Evolutionary conservation across 2,113 vertebrate species (phyloP).

Genomic region (Daphoenositta chrysoptera): DNA sequence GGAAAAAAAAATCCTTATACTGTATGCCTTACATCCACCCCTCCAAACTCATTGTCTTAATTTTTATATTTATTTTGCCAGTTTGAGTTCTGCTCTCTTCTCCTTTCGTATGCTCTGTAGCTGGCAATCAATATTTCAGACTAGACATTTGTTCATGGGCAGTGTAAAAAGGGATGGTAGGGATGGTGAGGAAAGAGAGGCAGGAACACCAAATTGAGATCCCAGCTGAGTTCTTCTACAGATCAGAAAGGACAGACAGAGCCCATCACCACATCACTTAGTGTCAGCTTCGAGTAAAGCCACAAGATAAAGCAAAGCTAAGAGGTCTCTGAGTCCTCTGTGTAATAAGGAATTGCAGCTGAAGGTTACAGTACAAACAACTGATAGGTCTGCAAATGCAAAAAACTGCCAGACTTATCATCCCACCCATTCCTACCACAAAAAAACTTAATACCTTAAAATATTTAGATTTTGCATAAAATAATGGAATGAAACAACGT

Average conservation of each 20-base stretch:
- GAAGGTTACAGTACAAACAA: background rate
- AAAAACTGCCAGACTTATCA: background rate
- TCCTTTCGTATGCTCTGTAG: background rate
- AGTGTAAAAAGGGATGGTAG: background rate
- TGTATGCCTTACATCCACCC: background rate
- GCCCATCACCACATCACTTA: background rate
- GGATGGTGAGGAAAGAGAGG: background rate
- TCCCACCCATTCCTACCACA: background rate
- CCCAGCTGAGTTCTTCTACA: background rate
- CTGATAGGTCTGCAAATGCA: background rate
- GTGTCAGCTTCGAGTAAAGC: accelerated
- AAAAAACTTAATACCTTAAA: background rate
- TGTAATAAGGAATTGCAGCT: background rate
- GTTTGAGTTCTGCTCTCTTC: background rate
- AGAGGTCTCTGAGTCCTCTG: background rate
- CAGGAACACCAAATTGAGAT: background rate
- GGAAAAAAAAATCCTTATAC: background rate
- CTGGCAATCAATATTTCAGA: background rate
- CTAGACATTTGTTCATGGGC: background rate
- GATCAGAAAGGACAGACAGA: background rate
- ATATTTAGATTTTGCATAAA: background rate
- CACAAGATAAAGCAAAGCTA: background rate
- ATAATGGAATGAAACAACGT: background rate
- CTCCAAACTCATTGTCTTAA: background rate
- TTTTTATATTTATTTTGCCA: background rate